A percentile compares a stretch with the other conserved stretches of the same genome.
These are phyloP conservation scores for Platorchestia sp. DNA, from an alignment of 1,140 invertebrate genomes.

Conservation along the genomic window DNA sequence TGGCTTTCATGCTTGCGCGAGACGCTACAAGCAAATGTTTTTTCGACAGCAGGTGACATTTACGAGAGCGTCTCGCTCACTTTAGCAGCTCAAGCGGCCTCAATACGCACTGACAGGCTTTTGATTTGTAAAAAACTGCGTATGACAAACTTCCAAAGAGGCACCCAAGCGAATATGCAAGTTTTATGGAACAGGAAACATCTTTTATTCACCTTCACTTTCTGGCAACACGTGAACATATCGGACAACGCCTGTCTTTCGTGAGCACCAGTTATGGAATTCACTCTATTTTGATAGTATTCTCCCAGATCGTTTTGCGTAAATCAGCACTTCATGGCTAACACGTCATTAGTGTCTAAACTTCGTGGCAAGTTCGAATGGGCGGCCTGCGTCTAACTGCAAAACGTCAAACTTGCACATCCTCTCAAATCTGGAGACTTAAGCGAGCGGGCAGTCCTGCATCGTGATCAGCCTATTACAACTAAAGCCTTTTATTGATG, in stretches of 20 bases:
- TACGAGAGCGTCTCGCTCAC: background rate
- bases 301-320: background rate
- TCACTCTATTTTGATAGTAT: background rate
- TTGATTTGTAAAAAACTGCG: background rate
- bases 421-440: background rate
- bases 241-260: background rate
- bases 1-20: background rate
- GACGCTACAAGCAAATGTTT: background rate
- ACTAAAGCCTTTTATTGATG: background rate
- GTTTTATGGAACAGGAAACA: background rate
- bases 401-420: background rate
- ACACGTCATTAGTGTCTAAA: slow-evolving; percentile 2
- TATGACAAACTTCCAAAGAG: background rate
- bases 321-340: background rate
- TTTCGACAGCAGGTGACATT: background rate
- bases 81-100: background rate
- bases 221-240: background rate
- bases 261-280: background rate
- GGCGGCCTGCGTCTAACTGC: background rate
- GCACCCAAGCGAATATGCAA: background rate
- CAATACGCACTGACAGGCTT: background rate
- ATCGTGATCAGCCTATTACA: background rate
- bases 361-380: background rate
- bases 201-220: background rate
- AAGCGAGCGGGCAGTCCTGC: background rate